A percentile compares a stretch with the other conserved stretches of the same genome.
These are phyloP conservation scores for Erythrolamprus reginae DNA, from an alignment of 2,113 vertebrate species.

Conservation along the genomic window DNA sequence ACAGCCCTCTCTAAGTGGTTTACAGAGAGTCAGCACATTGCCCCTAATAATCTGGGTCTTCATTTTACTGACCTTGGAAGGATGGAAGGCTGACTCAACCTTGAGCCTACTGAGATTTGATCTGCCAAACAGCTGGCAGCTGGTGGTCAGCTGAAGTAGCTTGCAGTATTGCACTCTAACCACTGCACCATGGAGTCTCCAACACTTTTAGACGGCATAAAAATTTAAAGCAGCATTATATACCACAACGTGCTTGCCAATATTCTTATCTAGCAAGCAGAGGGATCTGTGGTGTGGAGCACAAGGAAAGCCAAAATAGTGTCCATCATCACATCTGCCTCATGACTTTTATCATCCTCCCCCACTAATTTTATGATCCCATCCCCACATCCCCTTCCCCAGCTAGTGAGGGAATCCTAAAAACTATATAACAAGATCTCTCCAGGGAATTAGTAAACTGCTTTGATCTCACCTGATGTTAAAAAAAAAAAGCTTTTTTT, in stretches of 20 bases:
- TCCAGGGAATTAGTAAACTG: not conserved
- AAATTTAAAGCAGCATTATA: not conserved
- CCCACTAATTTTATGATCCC: not conserved
- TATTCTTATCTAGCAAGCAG: not conserved
- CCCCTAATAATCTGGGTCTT: too few species aligned
- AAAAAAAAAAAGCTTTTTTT: not conserved
- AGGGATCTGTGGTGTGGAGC: not conserved
- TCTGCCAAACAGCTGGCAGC: too few species aligned
- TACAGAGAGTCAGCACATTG: too few species aligned
- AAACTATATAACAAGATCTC: not conserved
- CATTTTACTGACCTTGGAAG: too few species aligned
- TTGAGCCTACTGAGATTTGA: too few species aligned
- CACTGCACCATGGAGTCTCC: too few species aligned
- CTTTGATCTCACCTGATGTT: not conserved
- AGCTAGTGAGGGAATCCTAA: not conserved
- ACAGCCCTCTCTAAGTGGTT: too few species aligned
- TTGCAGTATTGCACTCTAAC: too few species aligned
- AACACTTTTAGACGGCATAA: not conserved
- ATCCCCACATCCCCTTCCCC: not conserved
- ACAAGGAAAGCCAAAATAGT: not conserved
- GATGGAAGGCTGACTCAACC: too few species aligned
- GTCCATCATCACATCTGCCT: not conserved
- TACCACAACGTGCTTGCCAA: not conserved
- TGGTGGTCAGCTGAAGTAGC: too few species aligned
- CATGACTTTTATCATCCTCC: not conserved